phyloP scores from a whole-genome alignment of 2,888 invertebrate species.

The Camptogramma bilineatum region DNA sequence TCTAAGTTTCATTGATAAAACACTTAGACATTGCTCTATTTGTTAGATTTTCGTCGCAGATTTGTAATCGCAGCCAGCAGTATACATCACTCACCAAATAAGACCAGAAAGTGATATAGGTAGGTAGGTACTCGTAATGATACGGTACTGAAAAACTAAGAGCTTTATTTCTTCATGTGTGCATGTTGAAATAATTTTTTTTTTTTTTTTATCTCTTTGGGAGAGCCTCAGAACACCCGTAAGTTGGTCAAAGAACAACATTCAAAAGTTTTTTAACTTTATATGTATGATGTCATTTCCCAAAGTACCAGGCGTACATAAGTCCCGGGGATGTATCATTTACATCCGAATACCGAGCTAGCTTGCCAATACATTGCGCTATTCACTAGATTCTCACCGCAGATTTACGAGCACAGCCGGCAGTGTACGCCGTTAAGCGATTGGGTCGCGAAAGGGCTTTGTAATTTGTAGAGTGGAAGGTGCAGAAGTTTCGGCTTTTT shows the following conservation, averaged over 20 bases:
- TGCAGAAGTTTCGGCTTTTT: constrained; percentile 10
- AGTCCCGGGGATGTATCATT: constrained; percentile 24
- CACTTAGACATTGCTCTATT: too few species aligned
- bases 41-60: too few species aligned
- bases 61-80: too few species aligned
- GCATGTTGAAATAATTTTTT: too few species aligned
- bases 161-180: too few species aligned
- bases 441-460: constrained; percentile 32
- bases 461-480: constrained; percentile 22
- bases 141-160: too few species aligned
- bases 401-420: constrained; percentile 38
- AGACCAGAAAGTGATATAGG: too few species aligned
- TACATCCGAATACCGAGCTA: constrained; percentile 24
- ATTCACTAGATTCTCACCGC: constrained; percentile 32
- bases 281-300: constrained; percentile 5
- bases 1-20: too few species aligned
- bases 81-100: too few species aligned
- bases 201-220: too few species aligned
- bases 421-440: constrained; percentile 37
- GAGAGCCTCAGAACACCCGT: too few species aligned
- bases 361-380: constrained; percentile 35
- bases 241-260: background rate
- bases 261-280: background rate
- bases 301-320: constrained; percentile 26
- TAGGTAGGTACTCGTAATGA: too few species aligned